phyloP scores from a whole-genome alignment of 1,140 invertebrate species.

The Odontomachus brunneus region DNA sequence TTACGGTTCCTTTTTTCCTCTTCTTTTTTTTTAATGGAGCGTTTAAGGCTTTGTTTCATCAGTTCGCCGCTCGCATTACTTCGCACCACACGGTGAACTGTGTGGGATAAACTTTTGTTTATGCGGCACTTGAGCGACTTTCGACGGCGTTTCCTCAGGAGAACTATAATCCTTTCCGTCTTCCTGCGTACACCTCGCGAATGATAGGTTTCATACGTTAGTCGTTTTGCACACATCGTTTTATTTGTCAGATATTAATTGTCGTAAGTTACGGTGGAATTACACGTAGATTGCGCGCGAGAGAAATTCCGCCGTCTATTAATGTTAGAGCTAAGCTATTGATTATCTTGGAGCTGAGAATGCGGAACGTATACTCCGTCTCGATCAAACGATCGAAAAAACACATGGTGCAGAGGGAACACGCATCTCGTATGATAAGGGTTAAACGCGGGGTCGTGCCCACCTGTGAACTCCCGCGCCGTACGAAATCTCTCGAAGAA shows the following conservation, averaged over 20 bases:
- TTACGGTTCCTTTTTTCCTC: not conserved
- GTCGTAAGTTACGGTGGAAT: slow-evolving; percentile 22
- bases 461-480: not conserved
- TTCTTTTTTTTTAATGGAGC: not conserved
- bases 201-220: not conserved
- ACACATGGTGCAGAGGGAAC: not conserved
- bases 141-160: not conserved
- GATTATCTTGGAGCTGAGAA: slow-evolving; percentile 36
- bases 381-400: slow-evolving; percentile 2
- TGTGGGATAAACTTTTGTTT: not conserved
- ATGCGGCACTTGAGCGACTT: not conserved
- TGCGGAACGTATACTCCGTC: slow-evolving; percentile 25
- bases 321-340: slow-evolving; percentile 39
- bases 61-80: no score
- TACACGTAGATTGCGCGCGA: slow-evolving; percentile 5
- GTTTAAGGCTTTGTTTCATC: slow-evolving; percentile 15
- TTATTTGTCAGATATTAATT: slow-evolving; percentile 28
- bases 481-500: not conserved
- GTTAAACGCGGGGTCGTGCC: slow-evolving; percentile 12
- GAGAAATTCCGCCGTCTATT: slow-evolving; percentile 29
- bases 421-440: slow-evolving; percentile 13
- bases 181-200: not conserved
- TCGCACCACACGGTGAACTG: not conserved
- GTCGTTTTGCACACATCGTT: not conserved
- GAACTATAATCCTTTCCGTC: not conserved